These are phyloP conservation scores for Unio delphinus DNA, from an alignment of 2,888 invertebrate genomes.

Conservation along the genomic window DNA sequence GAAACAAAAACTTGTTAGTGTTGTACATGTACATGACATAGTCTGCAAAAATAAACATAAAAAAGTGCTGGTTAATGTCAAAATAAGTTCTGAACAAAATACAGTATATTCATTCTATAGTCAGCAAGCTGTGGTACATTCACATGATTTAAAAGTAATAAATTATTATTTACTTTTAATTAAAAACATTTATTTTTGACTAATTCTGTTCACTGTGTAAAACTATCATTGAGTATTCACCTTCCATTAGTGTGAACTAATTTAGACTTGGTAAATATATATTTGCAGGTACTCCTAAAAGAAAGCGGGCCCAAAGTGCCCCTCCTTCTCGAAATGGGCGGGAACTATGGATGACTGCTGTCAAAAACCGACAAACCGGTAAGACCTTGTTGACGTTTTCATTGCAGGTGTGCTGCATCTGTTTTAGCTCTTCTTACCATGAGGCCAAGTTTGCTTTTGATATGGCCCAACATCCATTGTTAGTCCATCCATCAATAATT, in stretches of 20 bases:
- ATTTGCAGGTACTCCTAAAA: conserved; percentile 17
- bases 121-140: background rate
- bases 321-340: conserved; percentile 40
- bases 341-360: conserved; percentile 63
- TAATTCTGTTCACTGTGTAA: too few relatives aligned
- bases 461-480: too few relatives aligned
- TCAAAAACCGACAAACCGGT: conserved; percentile 60
- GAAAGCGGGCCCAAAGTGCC: conserved; percentile 51
- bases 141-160: background rate
- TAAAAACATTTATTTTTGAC: background rate
- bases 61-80: too few relatives aligned
- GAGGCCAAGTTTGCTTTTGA: too few relatives aligned
- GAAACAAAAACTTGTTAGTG: too few relatives aligned
- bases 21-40: too few relatives aligned
- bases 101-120: background rate
- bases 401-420: background rate
- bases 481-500: too few relatives aligned
- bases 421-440: background rate
- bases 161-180: conserved; percentile 1
- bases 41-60: too few relatives aligned
- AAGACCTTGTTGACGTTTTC: conserved; percentile 11
- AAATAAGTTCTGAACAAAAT: background rate
- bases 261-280: too few relatives aligned
- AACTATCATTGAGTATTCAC: too few relatives aligned
- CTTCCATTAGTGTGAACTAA: too few relatives aligned